phyloP scores from a whole-genome alignment of 2,888 invertebrate genomes.

The Yponomeuta plumbellus region DNA sequence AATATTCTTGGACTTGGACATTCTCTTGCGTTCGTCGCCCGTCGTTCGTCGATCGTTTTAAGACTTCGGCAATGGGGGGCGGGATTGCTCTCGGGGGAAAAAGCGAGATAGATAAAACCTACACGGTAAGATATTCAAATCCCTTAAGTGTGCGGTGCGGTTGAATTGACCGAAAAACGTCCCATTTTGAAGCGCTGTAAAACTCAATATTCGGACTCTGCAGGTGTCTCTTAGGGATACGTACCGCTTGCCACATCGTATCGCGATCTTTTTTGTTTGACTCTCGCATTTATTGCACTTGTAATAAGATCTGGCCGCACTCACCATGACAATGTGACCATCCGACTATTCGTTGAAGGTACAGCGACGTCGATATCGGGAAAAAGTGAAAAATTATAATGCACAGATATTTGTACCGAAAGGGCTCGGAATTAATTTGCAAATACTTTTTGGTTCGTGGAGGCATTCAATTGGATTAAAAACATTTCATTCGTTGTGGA shows the following conservation, averaged over 20 bases:
- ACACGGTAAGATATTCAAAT: slow-evolving; percentile 74
- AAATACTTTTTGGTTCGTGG: slow-evolving; percentile 5
- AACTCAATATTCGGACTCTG: slow-evolving; percentile 72
- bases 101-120: slow-evolving; percentile 66
- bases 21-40: slow-evolving; percentile 28
- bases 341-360: not conserved
- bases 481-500: not conserved
- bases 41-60: slow-evolving; percentile 55
- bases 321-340: not conserved
- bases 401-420: slow-evolving; percentile 32
- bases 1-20: not conserved
- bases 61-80: slow-evolving; percentile 51
- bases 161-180: slow-evolving; percentile 72
- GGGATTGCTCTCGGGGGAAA: slow-evolving; percentile 53
- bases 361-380: slow-evolving; percentile 32
- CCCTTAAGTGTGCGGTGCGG: slow-evolving; percentile 75
- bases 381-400: slow-evolving; percentile 37
- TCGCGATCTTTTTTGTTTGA: not conserved
- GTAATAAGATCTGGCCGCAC: not conserved
- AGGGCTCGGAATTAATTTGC: not conserved
- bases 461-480: slow-evolving; percentile 9
- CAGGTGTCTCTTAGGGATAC: slow-evolving; percentile 67
- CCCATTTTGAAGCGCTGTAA: slow-evolving; percentile 71
- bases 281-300: not conserved
- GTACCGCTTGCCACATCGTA: slow-evolving; percentile 34